phyloP scores from a whole-genome alignment of 2,797 vertebrate species.

The Poecilia wingei region DNA sequence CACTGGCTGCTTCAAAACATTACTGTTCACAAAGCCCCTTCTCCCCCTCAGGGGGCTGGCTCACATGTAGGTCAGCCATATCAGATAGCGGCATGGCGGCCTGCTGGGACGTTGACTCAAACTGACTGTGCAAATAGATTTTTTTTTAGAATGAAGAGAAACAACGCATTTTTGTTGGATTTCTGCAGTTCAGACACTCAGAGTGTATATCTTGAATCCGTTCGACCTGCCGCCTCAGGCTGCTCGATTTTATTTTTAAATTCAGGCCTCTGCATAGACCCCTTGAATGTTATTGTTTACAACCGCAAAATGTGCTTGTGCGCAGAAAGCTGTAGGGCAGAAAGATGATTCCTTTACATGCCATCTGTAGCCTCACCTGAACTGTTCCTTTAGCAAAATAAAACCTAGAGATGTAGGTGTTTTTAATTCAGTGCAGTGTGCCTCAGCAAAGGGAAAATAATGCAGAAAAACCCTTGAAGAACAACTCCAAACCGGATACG shows the following conservation, averaged over 20 bases:
- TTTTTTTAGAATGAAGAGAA: conserved; percentile 22
- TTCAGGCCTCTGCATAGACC: too few species aligned
- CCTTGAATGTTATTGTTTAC: too few species aligned
- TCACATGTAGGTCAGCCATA: conserved; percentile 73
- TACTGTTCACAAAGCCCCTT: conserved; percentile 34
- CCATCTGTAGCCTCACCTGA: too few species aligned
- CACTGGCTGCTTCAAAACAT: conserved; percentile 37
- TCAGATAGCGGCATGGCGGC: conserved; percentile 54
- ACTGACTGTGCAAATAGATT: conserved; percentile 26
- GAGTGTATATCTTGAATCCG: conserved; percentile 18
- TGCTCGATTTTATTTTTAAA: not conserved
- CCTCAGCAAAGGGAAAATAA: too few species aligned
- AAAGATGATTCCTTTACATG: too few species aligned
- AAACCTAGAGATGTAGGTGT: too few species aligned
- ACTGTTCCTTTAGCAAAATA: too few species aligned
- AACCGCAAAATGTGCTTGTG: too few species aligned
- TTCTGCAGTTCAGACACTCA: conserved; percentile 4
- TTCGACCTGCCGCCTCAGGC: conserved; percentile 11
- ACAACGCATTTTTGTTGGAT: conserved; percentile 9
- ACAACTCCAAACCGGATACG: too few species aligned
- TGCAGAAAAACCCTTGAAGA: too few species aligned
- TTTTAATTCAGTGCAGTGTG: too few species aligned
- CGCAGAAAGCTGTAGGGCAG: too few species aligned
- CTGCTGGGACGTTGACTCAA: conserved; percentile 46
- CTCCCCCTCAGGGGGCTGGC: conserved; percentile 49